These are phyloP conservation scores for Pegea sp. DNA, from an alignment of 23 tunicate genomes.

Conservation along the genomic window DNA sequence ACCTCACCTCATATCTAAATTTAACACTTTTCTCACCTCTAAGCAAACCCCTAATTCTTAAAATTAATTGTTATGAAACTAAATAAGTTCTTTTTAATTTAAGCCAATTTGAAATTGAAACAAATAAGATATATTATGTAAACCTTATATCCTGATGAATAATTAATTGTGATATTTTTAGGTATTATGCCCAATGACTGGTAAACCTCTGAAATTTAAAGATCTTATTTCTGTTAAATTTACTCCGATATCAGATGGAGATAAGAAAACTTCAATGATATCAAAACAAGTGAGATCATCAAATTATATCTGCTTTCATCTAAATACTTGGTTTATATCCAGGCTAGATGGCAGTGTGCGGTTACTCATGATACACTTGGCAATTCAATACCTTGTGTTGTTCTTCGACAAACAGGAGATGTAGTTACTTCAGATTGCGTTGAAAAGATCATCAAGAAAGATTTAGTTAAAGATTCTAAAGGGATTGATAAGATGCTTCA, in stretches of 20 bases:
- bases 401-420: conserved; percentile 60
- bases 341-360: conserved; percentile 87
- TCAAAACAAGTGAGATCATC: conserved; percentile 22
- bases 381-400: conserved; percentile 68
- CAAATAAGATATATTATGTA: background rate
- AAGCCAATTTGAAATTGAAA: too few species aligned
- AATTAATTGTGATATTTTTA: conserved; percentile 1
- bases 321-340: background rate
- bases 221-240: conserved; percentile 84
- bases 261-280: conserved; percentile 64
- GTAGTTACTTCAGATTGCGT: conserved; percentile 85
- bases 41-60: too few species aligned
- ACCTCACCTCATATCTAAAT: too few species aligned
- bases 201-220: conserved; percentile 60
- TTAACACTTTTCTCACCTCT: too few species aligned
- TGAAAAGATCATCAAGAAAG: conserved; percentile 57
- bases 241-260: conserved; percentile 77
- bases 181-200: conserved; percentile 82
- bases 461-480: too few species aligned
- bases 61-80: too few species aligned
- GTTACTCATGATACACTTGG: conserved; percentile 81
- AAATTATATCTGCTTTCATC: background rate
- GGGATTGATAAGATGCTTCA: conserved; percentile 78
- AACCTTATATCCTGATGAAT: background rate
- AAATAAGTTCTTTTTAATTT: too few species aligned